Evolutionary conservation across 2,888 invertebrate genomes (phyloP), one percentile per base, ranked within the genome.

Genomic region (Embidobia sp.): DNA sequence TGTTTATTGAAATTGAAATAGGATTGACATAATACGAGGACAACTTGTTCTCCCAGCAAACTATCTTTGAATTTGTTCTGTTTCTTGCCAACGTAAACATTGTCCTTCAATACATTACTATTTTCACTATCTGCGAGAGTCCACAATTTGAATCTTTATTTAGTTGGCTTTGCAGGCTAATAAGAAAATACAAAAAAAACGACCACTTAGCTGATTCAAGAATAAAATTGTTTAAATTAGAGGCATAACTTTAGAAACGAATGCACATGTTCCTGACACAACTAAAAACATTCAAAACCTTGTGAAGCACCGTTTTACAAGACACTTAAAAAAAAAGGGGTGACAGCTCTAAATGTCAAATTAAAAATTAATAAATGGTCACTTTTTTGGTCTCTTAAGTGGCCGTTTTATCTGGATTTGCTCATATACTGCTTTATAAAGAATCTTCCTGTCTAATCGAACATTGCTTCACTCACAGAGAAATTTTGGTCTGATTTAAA

Each of bases 381-480:
- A n/a, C n/a, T n/a, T n/a, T n/a, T n/a, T n/a, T n/a, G n/a, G n/a
- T n/a, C n/a, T n/a, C n/a, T n/a, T n/a, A n/a, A n/a, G n/a, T n/a
- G n/a, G n/a, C n/a, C n/a, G n/a, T n/a, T n/a, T n/a, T n/a, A n/a
- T n/a, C n/a, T n/a, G n/a, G n/a, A n/a, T n/a, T n/a, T n/a, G n/a
- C n/a, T n/a, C 42, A 55, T 27, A 31, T 57, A 57, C 29, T 44
- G 42, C n/a, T 57, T 57, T 13, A 57, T 31, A 8, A 19, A 31
- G 15, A 31, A 42, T 18, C 57, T 8, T 5, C 57, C 57, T 16
- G 13, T 44, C 7, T n/a, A 57, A 0, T 8, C 29, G 11, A 57
- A 29, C 44, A 57, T 57, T 11, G 44, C 42, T 11, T 55, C 55
- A 40, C 40, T 40, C 8, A 37, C 55, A 13, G 55, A 35, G 5